These are phyloP conservation scores for Cuniculus paca DNA, from an alignment of 2,797 vertebrate genomes.

Conservation along the genomic window DNA sequence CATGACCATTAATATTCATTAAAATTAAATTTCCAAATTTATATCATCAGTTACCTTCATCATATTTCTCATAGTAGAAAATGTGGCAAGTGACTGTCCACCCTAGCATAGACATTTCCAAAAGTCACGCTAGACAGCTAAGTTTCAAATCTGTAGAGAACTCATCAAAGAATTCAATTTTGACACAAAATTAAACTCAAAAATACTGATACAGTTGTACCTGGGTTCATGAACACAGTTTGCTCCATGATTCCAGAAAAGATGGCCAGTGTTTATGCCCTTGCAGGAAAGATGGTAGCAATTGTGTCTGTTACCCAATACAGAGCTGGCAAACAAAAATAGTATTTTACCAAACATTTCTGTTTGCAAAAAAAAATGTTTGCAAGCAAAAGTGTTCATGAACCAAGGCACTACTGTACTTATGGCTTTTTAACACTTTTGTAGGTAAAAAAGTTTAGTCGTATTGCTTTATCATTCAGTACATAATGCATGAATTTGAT, in stretches of 20 bases:
- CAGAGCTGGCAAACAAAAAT: neutral
- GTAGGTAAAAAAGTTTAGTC: conserved; percentile 48
- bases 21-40: neutral
- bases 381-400: neutral
- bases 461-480: conserved; percentile 21
- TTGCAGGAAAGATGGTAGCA: neutral
- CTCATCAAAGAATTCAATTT: neutral
- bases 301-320: neutral
- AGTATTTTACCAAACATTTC: neutral
- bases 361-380: neutral
- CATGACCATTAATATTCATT: neutral
- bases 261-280: neutral
- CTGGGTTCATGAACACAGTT: too few relatives aligned
- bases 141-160: neutral
- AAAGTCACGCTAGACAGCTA: neutral
- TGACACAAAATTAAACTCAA: neutral
- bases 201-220: neutral
- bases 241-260: too few relatives aligned
- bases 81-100: neutral
- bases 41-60: neutral
- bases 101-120: neutral
- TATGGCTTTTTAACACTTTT: neutral
- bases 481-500: conserved; percentile 72
- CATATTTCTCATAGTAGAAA: neutral
- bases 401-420: neutral